phyloP scores from a whole-genome alignment of 2,113 vertebrate species.

The Syngnathoides biaculeatus region DNA sequence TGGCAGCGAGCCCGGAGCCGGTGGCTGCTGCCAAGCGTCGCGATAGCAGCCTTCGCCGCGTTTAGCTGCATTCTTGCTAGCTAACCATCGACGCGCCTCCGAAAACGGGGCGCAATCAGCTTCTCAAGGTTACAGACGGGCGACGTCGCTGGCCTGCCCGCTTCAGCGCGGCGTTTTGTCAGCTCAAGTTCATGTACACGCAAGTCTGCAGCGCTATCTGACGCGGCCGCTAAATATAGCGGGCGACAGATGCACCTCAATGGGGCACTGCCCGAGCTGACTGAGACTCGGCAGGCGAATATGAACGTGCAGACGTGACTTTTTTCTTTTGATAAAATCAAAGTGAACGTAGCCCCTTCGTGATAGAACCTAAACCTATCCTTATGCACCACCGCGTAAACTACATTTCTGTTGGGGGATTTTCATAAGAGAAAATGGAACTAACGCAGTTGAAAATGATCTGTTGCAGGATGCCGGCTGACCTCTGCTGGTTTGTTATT shows the following conservation, averaged over 20 bases:
- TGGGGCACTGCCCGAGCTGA: constrained; percentile 56
- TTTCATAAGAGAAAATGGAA: no score
- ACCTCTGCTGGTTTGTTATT: no score
- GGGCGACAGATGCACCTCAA: constrained; percentile 66
- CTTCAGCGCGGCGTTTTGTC: constrained; percentile 45
- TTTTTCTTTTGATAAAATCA: not conserved
- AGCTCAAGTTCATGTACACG: constrained; percentile 60
- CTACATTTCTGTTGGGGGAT: no score
- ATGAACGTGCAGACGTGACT: constrained; percentile 41
- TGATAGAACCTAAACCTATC: not conserved
- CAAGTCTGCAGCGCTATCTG: constrained; percentile 54
- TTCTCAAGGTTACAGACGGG: constrained; percentile 54
- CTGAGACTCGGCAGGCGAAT: constrained; percentile 44
- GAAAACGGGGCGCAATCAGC: constrained; percentile 16
- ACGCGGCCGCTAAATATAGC: constrained; percentile 70
- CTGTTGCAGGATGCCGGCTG: no score
- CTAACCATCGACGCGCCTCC: not conserved
- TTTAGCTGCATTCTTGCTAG: not conserved
- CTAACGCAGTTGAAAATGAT: no score
- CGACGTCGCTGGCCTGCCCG: constrained; percentile 34
- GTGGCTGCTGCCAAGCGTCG: not conserved
- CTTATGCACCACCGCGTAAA: no score
- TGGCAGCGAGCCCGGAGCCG: not conserved
- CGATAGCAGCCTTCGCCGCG: not conserved
- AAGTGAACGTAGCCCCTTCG: not conserved